phyloP scores from a whole-genome alignment of 1,140 invertebrate species.

The Drosophila ambigua region DNA sequence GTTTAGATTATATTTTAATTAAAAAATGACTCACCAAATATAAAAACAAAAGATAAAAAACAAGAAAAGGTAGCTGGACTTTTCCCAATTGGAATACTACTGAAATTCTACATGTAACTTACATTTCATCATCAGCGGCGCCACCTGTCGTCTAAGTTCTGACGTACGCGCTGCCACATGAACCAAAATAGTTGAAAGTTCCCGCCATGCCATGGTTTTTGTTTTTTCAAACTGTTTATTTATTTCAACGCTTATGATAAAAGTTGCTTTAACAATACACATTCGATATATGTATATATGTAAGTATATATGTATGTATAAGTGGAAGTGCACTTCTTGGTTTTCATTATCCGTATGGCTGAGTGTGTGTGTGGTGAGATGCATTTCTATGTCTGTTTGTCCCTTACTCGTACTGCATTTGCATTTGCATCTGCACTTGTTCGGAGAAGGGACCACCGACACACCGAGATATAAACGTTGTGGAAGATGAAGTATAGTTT shows the following conservation, averaged over 20 bases:
- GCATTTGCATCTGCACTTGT: conserved; percentile 52
- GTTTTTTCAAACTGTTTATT: conserved; percentile 76
- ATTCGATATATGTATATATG: conserved; percentile 61
- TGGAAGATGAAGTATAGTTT: conserved; percentile 51
- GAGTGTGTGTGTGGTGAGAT: conserved; percentile 39
- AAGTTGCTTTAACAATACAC: conserved; percentile 75
- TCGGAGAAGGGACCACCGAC: conserved; percentile 23
- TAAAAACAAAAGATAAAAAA: too few relatives aligned
- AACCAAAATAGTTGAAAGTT: neutral
- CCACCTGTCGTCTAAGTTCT: neutral
- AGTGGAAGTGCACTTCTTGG: conserved; percentile 68
- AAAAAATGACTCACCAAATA: too few relatives aligned
- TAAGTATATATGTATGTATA: conserved; percentile 58
- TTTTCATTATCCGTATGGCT: conserved; percentile 49
- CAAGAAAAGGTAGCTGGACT: too few relatives aligned
- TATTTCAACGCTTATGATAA: conserved; percentile 79
- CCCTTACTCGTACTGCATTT: conserved; percentile 9
- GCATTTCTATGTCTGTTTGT: conserved; percentile 30
- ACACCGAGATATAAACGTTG: conserved; percentile 7
- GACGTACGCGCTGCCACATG: neutral
- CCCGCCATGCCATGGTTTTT: neutral
- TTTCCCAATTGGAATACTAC: too few relatives aligned
- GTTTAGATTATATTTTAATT: too few relatives aligned
- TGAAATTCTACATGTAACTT: too few relatives aligned
- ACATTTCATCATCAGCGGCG: conserved; percentile 9